Conservation (phyloP, 1,140 invertebrate genomes). For the Apis dorsata region DNA sequence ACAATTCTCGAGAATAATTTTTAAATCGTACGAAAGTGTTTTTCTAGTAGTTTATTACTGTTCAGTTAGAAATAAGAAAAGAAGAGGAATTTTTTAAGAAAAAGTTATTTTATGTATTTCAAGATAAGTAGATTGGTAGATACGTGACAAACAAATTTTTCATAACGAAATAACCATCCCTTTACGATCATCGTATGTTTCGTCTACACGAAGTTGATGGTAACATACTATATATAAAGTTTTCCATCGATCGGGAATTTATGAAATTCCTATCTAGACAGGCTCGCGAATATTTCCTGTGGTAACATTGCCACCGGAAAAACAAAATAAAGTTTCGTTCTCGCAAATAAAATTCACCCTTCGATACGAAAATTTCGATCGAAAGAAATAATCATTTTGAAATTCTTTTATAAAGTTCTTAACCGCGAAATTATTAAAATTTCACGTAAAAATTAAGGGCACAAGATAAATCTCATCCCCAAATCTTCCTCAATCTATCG, state of each 20-base stretch:
- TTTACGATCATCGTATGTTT: slow-evolving; percentile 22
- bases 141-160: slow-evolving; percentile 28
- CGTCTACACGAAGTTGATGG: neutral
- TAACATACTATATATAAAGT: slow-evolving; percentile 18
- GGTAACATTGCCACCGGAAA: neutral
- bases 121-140: neutral
- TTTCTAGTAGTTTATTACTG: no score
- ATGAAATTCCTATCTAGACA: slow-evolving; percentile 34
- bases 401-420: no score
- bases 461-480: no score
- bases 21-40: no score
- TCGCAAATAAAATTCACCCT: slow-evolving; percentile 8
- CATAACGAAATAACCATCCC: slow-evolving; percentile 26
- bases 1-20: no score
- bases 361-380: no score
- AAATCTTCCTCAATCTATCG: no score
- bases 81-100: no score
- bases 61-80: no score
- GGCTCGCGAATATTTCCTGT: slow-evolving; percentile 1
- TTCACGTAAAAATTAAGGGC: no score
- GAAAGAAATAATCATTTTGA: no score
- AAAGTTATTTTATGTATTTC: neutral
- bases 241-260: slow-evolving; percentile 34
- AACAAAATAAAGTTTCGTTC: slow-evolving; percentile 16
- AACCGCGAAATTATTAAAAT: no score